Base-by-base conservation (phyloP, 1,140 invertebrate species). In the Chironomus tepperi region DNA sequence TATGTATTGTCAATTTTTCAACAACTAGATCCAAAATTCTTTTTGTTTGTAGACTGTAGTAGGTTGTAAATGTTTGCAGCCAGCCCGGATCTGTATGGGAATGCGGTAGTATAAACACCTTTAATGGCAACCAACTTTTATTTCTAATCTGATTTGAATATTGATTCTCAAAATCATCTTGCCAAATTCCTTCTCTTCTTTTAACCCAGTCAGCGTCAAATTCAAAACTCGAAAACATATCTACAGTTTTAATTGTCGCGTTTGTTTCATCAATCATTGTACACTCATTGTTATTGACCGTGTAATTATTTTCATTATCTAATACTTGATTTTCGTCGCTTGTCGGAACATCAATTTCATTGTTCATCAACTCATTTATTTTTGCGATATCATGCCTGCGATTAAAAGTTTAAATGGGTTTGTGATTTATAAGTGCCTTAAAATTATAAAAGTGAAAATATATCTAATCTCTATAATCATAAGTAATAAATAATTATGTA, bases 11-110 rank as follows among this genome's bases (percentile, higher is more conserved):
- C 42, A 98, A 79, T 81, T 96, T 94, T 3, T 85, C 85, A 12
- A 96, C 86, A 89, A 97, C 93, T 80, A 93, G 93, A 78, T 93
- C 89, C 73, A 98, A 86, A 82, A 98, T 98, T 76, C 89, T 87
- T 77, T 88, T 88, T 0, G 94, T 96, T 83, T 96, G 91, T 70
- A 88, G 86, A 18, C 86, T 81, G 81, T 93, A 98, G 82, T 98
- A 98, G 74, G 92, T 90, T 76, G 97, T 94, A 83, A 96, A 94
- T 1, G 96, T 98, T 80, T 93, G 94, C 15, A 97, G 85, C 96
- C 96, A 98, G 43, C 96, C 92, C 75, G 96, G 95, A 87, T 98
- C 96, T 83, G 96, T 95, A 79, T 98, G 96, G 3, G 95, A 97
- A 85, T 98, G 96, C 9, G 95, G 95, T 7, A 98, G 88, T 12